Base-by-base conservation (phyloP, 1,140 invertebrate genomes). In the Aradophagus sp. region DNA sequence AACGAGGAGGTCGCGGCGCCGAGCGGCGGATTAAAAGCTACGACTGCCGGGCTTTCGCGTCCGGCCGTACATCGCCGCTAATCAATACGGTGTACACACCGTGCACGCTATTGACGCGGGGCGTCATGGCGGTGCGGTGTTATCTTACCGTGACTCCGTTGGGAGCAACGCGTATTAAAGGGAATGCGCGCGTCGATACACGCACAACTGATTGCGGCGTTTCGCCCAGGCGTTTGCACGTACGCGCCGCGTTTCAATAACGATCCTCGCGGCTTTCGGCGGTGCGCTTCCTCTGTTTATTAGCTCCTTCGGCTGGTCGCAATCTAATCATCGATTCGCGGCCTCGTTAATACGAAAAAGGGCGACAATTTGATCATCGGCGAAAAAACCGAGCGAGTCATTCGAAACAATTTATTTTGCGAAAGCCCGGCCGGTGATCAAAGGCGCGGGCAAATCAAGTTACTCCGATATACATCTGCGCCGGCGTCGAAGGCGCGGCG, bases 161-260 rank as follows among this genome's bases (percentile, higher is more conserved):
- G 62, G 58, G 42, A 62, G 56, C 66, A 45, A 56, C 48, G 62
- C 50, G 52, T 35, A 52, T 44, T 29, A 38, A 61, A 52, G 56
- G 62, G 62, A 48, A 65, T 50, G 53, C 39, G 48, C 45, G 45
- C 47, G 55, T 66, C 58, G 53, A 59, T 65, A 59, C 69, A 42
- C 44, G 44, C 47, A 63, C 62, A 59, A 63, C 56, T 73, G 73
- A 78, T 78, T 73, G 73, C 50, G 55, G 66, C 62, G 58, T 71
- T 70, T 73, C 61, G n/a, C n/a, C n/a, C n/a, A n/a, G n/a, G n/a
- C n/a, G 55, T 56, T 58, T 59, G 35, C 36, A 34, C 35, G 34
- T 15, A 36, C 38, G 19, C 23, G 14, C 5, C 3, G 31, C n/a
- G 34, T 55, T 65, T 41, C 20, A 55, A 66, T 56, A 63, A 63